Evolutionary conservation across 2,888 invertebrate species (phyloP), one percentile per base, ranked within the genome.

Genomic region (Melieria omissa): DNA sequence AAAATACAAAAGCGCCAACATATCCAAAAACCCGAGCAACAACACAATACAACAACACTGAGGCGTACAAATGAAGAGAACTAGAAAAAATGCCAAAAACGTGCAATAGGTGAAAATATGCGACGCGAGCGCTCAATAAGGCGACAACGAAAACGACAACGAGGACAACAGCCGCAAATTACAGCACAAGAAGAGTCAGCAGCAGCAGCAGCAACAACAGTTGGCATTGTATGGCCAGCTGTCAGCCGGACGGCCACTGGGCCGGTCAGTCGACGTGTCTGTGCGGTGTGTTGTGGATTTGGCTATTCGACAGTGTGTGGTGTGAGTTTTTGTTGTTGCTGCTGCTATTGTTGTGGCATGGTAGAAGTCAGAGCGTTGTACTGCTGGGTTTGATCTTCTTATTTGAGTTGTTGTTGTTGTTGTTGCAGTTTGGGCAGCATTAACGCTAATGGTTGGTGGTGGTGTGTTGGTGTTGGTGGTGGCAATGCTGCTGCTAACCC

Each of bases 41-140:
- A 54, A 57, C 9, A 57, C 16, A 29, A 54, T 14, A 52, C 12
- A 55, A 16, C 45, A 55, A 54, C 44, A 44, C 16, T 47, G 47
- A 49, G 47, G 12, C 10, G 57, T 46, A 29, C 41, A 46, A 45
- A 55, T 42, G 52, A n/a, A n/a, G 46, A n/a, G 12, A 5, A 29
- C n/a, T 14, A n/a, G 5, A 55, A 55, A 44, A 54, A 16, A 46
- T 58, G 57, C 12, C 58, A 9, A 29, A 54, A 58, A 66, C 79
- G 80, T 82, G 82, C 78, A 79, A 78, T 81, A 76, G 78, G 75
- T 78, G 76, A 77, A 79, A 79, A 46, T 66, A n/a, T 58, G 42
- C 49, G 29, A 29, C 29, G n/a, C 16, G 64, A 12, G 5, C 42
- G 55, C n/a, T 66, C 16, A 66, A 66, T 44, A 29, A 3, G 55